Conservation (phyloP, 1,140 invertebrate species). For the Danaus plexippus region DNA sequence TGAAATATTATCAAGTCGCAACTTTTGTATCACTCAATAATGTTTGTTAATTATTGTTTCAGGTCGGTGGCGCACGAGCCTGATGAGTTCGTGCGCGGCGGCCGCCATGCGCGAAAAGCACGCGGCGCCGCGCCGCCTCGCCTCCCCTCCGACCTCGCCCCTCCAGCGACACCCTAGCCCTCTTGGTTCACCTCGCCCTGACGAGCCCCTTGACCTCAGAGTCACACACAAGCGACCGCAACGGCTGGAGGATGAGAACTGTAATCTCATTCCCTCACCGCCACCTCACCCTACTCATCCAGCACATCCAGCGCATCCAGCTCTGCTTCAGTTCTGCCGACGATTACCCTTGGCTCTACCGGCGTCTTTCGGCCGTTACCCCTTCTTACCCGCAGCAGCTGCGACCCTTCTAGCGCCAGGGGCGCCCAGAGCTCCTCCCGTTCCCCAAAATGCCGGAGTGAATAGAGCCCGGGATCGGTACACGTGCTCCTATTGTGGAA, state of each 20-base stretch:
- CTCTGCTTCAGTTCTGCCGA: constrained; percentile 60
- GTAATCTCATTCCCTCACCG: constrained; percentile 74
- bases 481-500: constrained; percentile 98
- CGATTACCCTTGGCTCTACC: constrained; percentile 62
- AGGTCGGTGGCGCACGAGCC: constrained; percentile 69
- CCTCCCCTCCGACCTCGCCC: constrained; percentile 56
- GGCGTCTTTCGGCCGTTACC: constrained; percentile 64
- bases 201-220: constrained; percentile 86
- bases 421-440: constrained; percentile 58
- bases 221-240: constrained; percentile 83
- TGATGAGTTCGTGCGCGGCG: constrained; percentile 69
- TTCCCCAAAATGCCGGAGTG: constrained; percentile 68
- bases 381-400: constrained; percentile 63
- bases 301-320: constrained; percentile 59
- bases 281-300: constrained; percentile 68
- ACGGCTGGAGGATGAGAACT: constrained; percentile 82
- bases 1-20: too few species aligned
- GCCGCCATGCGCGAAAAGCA: constrained; percentile 70
- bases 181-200: constrained; percentile 67
- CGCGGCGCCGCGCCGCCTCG: constrained; percentile 69
- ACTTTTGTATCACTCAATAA: not conserved
- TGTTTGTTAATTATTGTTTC: constrained; percentile 35
- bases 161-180: constrained; percentile 47
- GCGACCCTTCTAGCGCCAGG: constrained; percentile 57
- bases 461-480: constrained; percentile 90